Evolutionary conservation across 2,888 invertebrate genomes (phyloP).

Genomic region (Drosophila mimetica): DNA sequence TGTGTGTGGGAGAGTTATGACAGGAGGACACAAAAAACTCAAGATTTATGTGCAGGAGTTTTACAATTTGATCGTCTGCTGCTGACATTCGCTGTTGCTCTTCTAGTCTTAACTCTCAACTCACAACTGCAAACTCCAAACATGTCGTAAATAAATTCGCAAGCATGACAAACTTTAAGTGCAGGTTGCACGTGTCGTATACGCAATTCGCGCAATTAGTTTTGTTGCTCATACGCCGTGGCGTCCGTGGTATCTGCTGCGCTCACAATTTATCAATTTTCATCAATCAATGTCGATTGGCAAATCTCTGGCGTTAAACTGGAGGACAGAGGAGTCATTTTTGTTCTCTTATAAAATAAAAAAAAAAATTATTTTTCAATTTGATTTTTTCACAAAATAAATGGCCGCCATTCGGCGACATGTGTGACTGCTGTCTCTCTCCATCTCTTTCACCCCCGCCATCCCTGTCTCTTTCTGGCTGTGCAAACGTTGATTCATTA

Average conservation of each 20-base stretch:
- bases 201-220: conserved; percentile 62
- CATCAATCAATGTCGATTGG: conserved; percentile 77
- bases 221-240: conserved; percentile 22
- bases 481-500: conserved; percentile 58
- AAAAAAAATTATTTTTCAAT: conserved; percentile 40
- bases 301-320: conserved; percentile 56
- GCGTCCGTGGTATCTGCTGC: conserved; percentile 1
- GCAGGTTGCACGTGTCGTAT: conserved; percentile 56
- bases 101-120: conserved; percentile 41
- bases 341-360: neutral
- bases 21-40: conserved; percentile 53
- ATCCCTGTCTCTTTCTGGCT: conserved; percentile 9
- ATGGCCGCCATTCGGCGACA: conserved; percentile 40
- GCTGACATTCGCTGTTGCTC: conserved; percentile 63
- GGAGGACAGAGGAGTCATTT: conserved; percentile 12
- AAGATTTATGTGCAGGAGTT: conserved; percentile 77
- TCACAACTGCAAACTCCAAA: conserved; percentile 53
- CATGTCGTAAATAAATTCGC: conserved; percentile 66
- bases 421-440: conserved; percentile 21
- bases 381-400: conserved; percentile 34
- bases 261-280: conserved; percentile 61
- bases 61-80: conserved; percentile 77
- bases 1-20: conserved; percentile 61
- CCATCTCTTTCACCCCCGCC: neutral
- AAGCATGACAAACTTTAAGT: conserved; percentile 54